Percentiles rank a stretch among this genome's conserved stretches.
phyloP scores from a whole-genome alignment of 2,888 invertebrate species.

The Platycnemis pennipes region DNA sequence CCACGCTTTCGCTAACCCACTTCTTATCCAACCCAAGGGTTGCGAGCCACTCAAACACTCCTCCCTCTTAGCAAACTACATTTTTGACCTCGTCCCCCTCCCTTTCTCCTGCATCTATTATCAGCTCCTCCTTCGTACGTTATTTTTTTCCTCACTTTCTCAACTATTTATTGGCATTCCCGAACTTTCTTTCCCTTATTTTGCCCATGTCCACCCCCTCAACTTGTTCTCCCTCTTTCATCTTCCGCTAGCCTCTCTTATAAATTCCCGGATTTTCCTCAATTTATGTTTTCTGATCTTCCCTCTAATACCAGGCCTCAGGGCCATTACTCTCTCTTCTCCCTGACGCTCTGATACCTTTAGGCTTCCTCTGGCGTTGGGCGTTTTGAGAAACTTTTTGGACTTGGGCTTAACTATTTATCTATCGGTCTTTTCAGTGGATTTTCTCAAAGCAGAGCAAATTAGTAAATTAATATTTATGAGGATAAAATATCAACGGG shows the following conservation, averaged over 20 bases:
- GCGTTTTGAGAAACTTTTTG: conserved; percentile 7
- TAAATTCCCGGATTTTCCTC: conserved; percentile 31
- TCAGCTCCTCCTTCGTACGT: not conserved
- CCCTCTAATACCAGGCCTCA: not conserved
- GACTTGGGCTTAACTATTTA: not conserved
- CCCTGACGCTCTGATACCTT: not conserved
- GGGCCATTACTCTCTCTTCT: conserved; percentile 13
- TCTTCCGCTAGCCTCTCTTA: not conserved
- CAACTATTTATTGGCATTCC: not conserved
- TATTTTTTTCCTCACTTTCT: not conserved
- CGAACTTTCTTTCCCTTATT: not conserved
- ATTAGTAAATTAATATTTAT: not conserved
- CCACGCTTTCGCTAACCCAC: not conserved
- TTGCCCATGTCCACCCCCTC: not conserved
- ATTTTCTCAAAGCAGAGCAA: not conserved
- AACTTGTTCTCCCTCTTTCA: not conserved
- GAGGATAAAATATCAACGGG: not conserved
- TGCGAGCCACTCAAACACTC: not conserved
- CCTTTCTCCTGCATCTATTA: not conserved
- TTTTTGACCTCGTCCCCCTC: not conserved
- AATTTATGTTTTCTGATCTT: conserved; percentile 19
- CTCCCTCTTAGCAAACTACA: not conserved
- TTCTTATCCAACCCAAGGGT: not conserved
- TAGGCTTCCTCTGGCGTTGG: not conserved
- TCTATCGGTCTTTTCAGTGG: conserved; percentile 22